These are phyloP conservation scores for Pollenia griseotomentosa DNA, from an alignment of 2,888 invertebrate species.

Conservation along the genomic window DNA sequence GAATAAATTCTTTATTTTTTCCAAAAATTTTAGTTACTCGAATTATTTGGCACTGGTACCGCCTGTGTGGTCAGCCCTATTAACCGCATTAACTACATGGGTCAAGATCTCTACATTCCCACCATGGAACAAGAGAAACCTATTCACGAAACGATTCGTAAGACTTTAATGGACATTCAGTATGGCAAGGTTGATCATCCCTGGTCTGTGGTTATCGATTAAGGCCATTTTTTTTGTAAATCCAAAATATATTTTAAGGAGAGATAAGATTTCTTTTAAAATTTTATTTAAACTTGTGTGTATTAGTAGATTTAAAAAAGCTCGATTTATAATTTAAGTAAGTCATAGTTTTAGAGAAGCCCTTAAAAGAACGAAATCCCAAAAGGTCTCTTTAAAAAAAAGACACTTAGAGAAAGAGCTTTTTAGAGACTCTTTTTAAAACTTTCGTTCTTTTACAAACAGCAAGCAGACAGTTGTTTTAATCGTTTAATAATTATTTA, in stretches of 20 bases:
- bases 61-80: constrained; percentile 98
- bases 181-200: constrained; percentile 93
- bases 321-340: constrained; percentile 67
- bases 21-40: constrained; percentile 89
- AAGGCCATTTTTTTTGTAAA: constrained; percentile 3
- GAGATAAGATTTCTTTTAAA: constrained; percentile 59
- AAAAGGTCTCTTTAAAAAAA: background rate
- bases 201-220: constrained; percentile 89
- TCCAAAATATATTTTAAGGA: constrained; percentile 33
- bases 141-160: constrained; percentile 89
- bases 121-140: constrained; percentile 90
- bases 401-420: background rate
- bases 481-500: background rate
- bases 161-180: constrained; percentile 94
- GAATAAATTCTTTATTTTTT: background rate
- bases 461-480: background rate
- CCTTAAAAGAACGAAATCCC: background rate
- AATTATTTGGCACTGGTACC: constrained; percentile 99
- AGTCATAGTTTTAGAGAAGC: constrained; percentile 28
- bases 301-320: constrained; percentile 79
- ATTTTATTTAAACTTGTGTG: constrained; percentile 74
- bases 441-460: background rate
- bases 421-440: background rate
- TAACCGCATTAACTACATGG: constrained; percentile 92
- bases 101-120: constrained; percentile 88